Conservation (phyloP, 2,888 invertebrate species). For the Prosapia bicincta region DNA sequence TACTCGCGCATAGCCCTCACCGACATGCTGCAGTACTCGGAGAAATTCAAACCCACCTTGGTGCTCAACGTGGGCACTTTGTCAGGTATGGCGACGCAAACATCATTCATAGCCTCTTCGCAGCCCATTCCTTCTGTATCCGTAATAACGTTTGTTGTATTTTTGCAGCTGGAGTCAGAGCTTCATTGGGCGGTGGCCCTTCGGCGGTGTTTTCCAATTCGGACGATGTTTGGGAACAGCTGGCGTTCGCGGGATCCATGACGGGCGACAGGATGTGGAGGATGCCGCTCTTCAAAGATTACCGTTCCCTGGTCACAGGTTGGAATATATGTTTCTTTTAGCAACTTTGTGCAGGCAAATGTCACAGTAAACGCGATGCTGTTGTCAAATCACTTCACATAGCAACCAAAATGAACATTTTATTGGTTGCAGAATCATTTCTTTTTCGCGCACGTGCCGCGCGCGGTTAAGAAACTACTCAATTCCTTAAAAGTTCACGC, state of each 20-base stretch:
- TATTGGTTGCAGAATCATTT: too few species aligned
- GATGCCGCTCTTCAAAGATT: constrained; percentile 63
- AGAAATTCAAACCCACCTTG: not conserved
- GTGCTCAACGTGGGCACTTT: not conserved
- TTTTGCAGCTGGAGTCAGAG: not conserved
- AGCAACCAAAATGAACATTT: too few species aligned
- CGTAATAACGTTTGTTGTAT: not conserved
- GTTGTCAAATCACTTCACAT: too few species aligned
- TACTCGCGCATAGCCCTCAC: constrained; percentile 48
- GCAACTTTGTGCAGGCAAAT: too few species aligned
- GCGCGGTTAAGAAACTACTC: too few species aligned
- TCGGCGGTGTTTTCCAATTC: constrained; percentile 59
- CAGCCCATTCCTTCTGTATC: too few species aligned
- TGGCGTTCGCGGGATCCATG: constrained; percentile 53
- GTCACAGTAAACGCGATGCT: too few species aligned
- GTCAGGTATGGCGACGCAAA: too few species aligned
- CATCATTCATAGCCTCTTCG: too few species aligned
- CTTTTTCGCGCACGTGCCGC: too few species aligned
- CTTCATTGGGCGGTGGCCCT: not conserved
- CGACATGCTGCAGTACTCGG: constrained; percentile 41
- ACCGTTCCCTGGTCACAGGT: constrained; percentile 51
- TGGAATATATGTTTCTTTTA: too few species aligned
- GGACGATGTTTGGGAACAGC: constrained; percentile 50
- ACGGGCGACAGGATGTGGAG: constrained; percentile 69
- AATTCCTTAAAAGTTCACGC: too few species aligned